These are phyloP conservation scores for Stenichneumon culpator DNA, from an alignment of 2,888 invertebrate species.

Conservation along the genomic window DNA sequence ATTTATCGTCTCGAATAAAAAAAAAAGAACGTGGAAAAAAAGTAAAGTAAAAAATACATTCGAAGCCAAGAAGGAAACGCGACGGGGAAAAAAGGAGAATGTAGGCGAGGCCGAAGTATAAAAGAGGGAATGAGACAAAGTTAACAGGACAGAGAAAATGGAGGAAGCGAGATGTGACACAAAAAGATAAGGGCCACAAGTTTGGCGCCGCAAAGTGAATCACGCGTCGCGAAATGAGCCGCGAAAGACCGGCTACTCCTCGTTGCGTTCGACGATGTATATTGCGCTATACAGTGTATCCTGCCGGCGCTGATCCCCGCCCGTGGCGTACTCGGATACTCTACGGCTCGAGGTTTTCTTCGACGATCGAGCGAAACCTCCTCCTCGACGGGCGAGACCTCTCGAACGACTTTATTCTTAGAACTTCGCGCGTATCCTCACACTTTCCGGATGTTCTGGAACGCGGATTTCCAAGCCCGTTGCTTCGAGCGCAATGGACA, in stretches of 20 bases:
- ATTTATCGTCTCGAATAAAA: conserved; percentile 4
- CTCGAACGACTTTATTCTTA: conserved; percentile 48
- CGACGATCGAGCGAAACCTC: conserved; percentile 27
- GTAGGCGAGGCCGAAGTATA: conserved; percentile 7
- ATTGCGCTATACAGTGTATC: background rate
- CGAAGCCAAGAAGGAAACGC: conserved; percentile 30
- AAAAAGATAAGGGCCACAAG: conserved; percentile 72
- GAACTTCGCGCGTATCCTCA: conserved; percentile 11
- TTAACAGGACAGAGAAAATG: conserved; percentile 28
- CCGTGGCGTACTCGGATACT: background rate
- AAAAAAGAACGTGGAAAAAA: background rate
- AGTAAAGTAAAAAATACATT: background rate
- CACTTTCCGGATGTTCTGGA: conserved; percentile 40
- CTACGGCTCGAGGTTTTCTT: conserved; percentile 5
- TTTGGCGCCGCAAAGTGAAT: conserved; percentile 78
- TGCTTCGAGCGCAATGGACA: background rate
- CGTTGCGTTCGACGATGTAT: conserved; percentile 38
- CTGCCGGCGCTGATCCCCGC: background rate
- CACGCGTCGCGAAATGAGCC: conserved; percentile 77
- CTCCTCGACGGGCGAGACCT: background rate
- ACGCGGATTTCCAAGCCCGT: conserved; percentile 15
- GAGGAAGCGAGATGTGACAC: conserved; percentile 70
- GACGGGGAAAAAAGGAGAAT: conserved; percentile 56
- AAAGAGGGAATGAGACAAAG: conserved; percentile 31
- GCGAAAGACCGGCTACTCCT: conserved; percentile 59